Conservation (phyloP, 2,113 vertebrate species). For the Hippocampus barbouri region DNA sequence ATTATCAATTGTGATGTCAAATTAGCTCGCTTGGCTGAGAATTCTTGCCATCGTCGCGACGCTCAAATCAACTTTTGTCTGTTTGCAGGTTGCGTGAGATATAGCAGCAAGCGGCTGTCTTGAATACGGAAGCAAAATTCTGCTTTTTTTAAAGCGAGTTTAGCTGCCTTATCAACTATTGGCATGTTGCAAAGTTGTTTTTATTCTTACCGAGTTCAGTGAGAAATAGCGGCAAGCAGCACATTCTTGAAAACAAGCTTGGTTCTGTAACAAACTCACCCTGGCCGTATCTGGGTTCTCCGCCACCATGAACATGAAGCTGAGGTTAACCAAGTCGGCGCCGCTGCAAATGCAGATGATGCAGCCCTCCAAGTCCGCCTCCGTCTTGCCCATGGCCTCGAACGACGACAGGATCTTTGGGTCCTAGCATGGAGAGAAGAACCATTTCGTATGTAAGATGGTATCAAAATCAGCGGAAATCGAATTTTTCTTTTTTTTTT, state of each 20-base stretch:
- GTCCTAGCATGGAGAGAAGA: constrained; percentile 72
- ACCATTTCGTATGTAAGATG: background rate
- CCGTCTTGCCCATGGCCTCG: constrained; percentile 85
- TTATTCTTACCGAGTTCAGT: background rate
- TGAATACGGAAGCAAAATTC: too few relatives aligned
- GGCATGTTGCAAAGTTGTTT: background rate
- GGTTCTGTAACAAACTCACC: constrained; percentile 67
- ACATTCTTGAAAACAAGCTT: too few relatives aligned
- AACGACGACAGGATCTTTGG: constrained; percentile 91
- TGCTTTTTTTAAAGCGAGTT: too few relatives aligned
- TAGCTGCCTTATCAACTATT: too few relatives aligned
- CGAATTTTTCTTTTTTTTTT: too few relatives aligned
- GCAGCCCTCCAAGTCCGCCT: constrained; percentile 89
- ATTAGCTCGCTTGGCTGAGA: too few relatives aligned
- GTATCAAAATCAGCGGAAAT: background rate
- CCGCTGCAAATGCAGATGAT: constrained; percentile 95
- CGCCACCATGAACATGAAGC: constrained; percentile 92
- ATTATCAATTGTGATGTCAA: too few relatives aligned
- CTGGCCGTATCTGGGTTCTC: constrained; percentile 87
- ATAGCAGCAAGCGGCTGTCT: too few relatives aligned
- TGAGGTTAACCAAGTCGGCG: constrained; percentile 95
- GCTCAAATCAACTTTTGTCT: too few relatives aligned
- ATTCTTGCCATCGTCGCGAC: too few relatives aligned
- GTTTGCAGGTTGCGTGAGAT: too few relatives aligned
- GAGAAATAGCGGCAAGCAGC: too few relatives aligned